Conservation (phyloP, 2,888 invertebrate species). For the Lissonota sp. region DNA sequence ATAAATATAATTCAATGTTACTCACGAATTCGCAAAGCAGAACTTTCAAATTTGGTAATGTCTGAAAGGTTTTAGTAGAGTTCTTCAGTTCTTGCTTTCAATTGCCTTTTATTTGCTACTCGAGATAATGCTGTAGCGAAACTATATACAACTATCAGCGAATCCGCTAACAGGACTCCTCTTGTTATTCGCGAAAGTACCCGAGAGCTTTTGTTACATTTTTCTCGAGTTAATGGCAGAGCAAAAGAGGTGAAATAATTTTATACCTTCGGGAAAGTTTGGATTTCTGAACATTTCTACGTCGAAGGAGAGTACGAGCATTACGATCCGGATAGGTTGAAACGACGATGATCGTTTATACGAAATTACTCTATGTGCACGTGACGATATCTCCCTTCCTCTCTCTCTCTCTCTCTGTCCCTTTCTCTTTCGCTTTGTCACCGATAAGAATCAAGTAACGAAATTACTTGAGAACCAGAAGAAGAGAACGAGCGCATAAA, state of each 20-base stretch:
- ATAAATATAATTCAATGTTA: too few relatives aligned
- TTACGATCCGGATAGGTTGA: slow-evolving; percentile 23
- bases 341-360: slow-evolving; percentile 54
- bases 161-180: too few relatives aligned
- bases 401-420: slow-evolving; percentile 8
- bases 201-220: neutral
- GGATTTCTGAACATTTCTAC: slow-evolving; percentile 3
- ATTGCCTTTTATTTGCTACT: too few relatives aligned
- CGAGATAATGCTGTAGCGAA: too few relatives aligned
- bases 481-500: slow-evolving; percentile 2
- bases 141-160: too few relatives aligned
- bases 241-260: slow-evolving; percentile 26
- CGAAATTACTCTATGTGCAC: slow-evolving; percentile 30
- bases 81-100: too few relatives aligned
- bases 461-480: slow-evolving; percentile 47
- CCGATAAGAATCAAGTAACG: slow-evolving; percentile 53
- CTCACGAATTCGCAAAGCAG: too few relatives aligned
- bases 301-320: slow-evolving; percentile 13
- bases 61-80: too few relatives aligned
- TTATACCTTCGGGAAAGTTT: slow-evolving; percentile 5
- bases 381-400: slow-evolving; percentile 45
- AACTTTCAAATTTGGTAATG: too few relatives aligned
- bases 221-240: neutral
- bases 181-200: too few relatives aligned
- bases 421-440: slow-evolving; percentile 12